phyloP scores from a whole-genome alignment of 1,140 invertebrate species.

The Pogonus chalceus region DNA sequence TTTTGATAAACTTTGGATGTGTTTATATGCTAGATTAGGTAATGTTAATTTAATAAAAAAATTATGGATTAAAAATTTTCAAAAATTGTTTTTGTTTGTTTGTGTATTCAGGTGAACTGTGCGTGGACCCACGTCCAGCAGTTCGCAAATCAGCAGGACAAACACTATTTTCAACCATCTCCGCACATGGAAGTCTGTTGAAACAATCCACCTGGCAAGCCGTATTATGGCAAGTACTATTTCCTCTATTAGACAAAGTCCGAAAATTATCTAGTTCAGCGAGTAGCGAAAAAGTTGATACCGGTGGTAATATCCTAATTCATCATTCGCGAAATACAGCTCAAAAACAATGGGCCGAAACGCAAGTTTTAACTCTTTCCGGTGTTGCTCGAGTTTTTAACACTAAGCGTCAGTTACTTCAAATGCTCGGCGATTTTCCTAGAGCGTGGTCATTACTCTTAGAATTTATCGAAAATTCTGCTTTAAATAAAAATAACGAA shows the following conservation, averaged over 20 bases:
- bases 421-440: constrained; percentile 80
- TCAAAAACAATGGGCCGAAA: constrained; percentile 99
- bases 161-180: constrained; percentile 95
- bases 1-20: constrained; percentile 94
- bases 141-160: constrained; percentile 97
- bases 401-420: constrained; percentile 75
- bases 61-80: not conserved
- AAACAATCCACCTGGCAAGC: constrained; percentile 84
- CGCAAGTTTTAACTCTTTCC: constrained; percentile 53
- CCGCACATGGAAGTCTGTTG: constrained; percentile 83
- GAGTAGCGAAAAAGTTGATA: constrained; percentile 87
- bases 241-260: constrained; percentile 90
- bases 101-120: constrained; percentile 62
- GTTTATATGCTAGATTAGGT: constrained; percentile 78
- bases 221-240: constrained; percentile 85
- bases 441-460: constrained; percentile 85
- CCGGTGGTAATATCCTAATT: constrained; percentile 88
- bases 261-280: constrained; percentile 80
- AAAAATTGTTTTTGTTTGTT: constrained; percentile 2
- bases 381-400: constrained; percentile 69
- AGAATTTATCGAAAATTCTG: constrained; percentile 88
- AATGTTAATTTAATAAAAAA: constrained; percentile 19
- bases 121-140: constrained; percentile 89
- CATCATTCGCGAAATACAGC: constrained; percentile 98
- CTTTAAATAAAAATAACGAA: constrained; percentile 85